A percentile compares a stretch with the other conserved stretches of the same genome.
These are phyloP conservation scores for Tetanocera ferruginea DNA, from an alignment of 2,888 invertebrate genomes.

Conservation along the genomic window DNA sequence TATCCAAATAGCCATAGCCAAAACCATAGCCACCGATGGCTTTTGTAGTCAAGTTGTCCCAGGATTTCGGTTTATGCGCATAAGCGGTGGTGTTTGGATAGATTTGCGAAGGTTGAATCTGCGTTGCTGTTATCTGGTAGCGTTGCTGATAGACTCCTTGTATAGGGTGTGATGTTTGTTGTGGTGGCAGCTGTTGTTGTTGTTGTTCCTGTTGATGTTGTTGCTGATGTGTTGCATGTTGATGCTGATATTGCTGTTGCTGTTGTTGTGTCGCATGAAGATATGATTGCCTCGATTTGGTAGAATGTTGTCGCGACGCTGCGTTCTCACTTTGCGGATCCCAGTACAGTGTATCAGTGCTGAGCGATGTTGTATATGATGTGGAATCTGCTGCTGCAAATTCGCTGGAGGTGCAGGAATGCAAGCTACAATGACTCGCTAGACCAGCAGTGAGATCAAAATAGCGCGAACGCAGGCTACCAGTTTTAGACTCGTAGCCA, in stretches of 20 bases:
- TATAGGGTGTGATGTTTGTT: slow-evolving; percentile 58
- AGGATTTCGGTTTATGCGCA: slow-evolving; percentile 84
- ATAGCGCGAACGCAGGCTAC: slow-evolving; percentile 73
- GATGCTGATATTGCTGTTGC: slow-evolving; percentile 68
- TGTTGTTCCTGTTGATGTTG: slow-evolving; percentile 65
- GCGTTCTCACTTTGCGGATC: slow-evolving; percentile 72
- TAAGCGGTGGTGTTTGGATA: slow-evolving; percentile 69
- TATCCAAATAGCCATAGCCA: slow-evolving; percentile 87
- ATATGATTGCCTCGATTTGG: slow-evolving; percentile 74
- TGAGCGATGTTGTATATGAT: slow-evolving; percentile 87
- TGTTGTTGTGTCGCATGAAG: slow-evolving; percentile 66
- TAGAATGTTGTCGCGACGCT: slow-evolving; percentile 71
- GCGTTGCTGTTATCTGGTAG: slow-evolving; percentile 67
- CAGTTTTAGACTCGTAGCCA: slow-evolving; percentile 57
- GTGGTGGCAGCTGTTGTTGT: slow-evolving; percentile 69
- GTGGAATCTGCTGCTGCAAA: slow-evolving; percentile 80
- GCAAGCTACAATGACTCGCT: slow-evolving; percentile 84
- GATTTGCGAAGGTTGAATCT: slow-evolving; percentile 70
- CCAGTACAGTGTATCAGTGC: slow-evolving; percentile 90
- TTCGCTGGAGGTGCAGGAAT: slow-evolving; percentile 85
- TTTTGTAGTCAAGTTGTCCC: slow-evolving; percentile 90
- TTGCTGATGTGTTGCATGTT: slow-evolving; percentile 67
- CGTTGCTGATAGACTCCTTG: slow-evolving; percentile 63
- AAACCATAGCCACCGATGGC: slow-evolving; percentile 89
- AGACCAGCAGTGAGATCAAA: slow-evolving; percentile 78